Conservation (phyloP, 1,140 invertebrate species). For the Neodiprion pinetum region DNA sequence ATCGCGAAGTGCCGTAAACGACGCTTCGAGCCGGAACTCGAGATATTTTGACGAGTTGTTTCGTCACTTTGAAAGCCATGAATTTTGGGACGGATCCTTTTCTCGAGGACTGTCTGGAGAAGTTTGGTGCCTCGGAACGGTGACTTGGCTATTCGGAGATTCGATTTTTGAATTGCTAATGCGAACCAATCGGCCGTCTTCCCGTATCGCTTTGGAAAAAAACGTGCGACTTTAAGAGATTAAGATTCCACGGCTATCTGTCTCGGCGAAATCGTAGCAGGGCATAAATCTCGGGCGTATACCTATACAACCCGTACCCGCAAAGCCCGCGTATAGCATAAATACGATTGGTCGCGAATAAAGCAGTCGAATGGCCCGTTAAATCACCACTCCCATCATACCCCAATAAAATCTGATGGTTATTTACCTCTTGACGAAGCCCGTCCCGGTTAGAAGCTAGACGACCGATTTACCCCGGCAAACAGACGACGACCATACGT, state of each 20-base stretch:
- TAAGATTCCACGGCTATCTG: background rate
- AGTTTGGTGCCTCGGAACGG: too few species aligned
- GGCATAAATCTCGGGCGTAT: background rate
- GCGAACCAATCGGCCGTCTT: background rate
- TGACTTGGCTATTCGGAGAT: too few species aligned
- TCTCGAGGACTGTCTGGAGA: too few species aligned
- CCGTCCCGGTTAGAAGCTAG: constrained; percentile 22
- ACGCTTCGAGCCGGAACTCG: background rate
- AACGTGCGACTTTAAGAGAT: background rate
- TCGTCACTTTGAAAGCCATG: background rate
- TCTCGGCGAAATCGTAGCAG: background rate
- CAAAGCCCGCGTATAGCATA: background rate
- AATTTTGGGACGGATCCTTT: background rate
- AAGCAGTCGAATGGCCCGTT: constrained; percentile 25
- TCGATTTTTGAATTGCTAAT: too few species aligned
- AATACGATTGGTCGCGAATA: constrained; percentile 28
- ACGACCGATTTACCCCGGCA: constrained; percentile 28
- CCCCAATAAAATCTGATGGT: constrained; percentile 18
- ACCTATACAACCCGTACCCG: too few species aligned
- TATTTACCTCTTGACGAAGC: background rate
- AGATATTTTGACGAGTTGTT: background rate
- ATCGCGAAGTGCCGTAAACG: background rate
- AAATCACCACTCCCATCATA: constrained; percentile 11
- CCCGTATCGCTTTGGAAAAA: background rate
- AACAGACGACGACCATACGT: constrained; percentile 21